A percentile compares a stretch with the other conserved stretches of the same genome.
Evolutionary conservation across 2,113 vertebrate genomes (phyloP).

Genomic region (Podocnemis expansa): DNA sequence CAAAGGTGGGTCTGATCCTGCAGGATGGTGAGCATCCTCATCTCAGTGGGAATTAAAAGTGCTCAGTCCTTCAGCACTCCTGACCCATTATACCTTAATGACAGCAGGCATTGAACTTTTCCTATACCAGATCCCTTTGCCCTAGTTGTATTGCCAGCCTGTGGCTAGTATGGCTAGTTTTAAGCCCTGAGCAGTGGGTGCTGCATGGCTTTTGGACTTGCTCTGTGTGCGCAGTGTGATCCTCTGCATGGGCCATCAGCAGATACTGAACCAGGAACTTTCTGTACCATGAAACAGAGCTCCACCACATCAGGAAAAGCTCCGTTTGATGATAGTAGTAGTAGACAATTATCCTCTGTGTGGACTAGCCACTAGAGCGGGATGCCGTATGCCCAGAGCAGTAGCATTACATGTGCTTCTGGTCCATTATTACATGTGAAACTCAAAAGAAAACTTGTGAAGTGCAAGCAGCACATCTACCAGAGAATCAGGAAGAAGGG

Average conservation of each 20-base stretch:
- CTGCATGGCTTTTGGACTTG: background rate
- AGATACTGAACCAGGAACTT: rapidly evolving
- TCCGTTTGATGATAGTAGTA: background rate
- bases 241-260: background rate
- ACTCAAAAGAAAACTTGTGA: background rate
- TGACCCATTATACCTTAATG: background rate
- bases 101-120: background rate
- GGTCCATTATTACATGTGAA: rapidly evolving
- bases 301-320: background rate
- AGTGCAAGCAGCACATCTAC: background rate
- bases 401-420: rapidly evolving
- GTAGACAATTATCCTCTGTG: rapidly evolving
- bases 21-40: background rate
- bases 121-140: background rate
- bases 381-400: rapidly evolving
- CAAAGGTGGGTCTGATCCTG: rapidly evolving
- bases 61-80: background rate
- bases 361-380: rapidly evolving
- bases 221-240: background rate
- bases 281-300: rapidly evolving
- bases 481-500: background rate
- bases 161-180: background rate
- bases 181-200: background rate
- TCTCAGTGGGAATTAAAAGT: background rate
- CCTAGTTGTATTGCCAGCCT: background rate